A percentile compares a stretch with the other conserved stretches of the same genome.
Evolutionary conservation across 2,888 invertebrate genomes (phyloP).

Genomic region (Nomada goodeniana): DNA sequence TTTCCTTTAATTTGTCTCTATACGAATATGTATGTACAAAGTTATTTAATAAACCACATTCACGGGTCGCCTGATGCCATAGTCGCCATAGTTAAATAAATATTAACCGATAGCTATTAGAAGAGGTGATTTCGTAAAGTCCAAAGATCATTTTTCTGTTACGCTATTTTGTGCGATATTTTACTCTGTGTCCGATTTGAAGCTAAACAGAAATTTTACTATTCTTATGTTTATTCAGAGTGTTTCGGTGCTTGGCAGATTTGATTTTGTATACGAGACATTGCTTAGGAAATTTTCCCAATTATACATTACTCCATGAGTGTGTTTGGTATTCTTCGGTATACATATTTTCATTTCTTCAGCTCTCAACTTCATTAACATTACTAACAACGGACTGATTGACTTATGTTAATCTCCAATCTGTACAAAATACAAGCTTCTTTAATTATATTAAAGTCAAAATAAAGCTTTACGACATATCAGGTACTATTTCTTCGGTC

Average conservation of each 20-base stretch:
- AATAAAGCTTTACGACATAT: conserved; percentile 63
- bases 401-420: conserved; percentile 25
- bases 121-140: conserved; percentile 26
- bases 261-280: conserved; percentile 25
- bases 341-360: conserved; percentile 12
- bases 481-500: conserved; percentile 57
- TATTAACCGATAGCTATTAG: conserved; percentile 22
- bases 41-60: conserved; percentile 41
- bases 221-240: background rate
- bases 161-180: background rate
- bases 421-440: conserved; percentile 46
- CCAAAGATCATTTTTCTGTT: conserved; percentile 44
- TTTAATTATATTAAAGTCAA: conserved; percentile 46
- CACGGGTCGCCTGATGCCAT: conserved; percentile 15
- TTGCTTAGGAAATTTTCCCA: conserved; percentile 8
- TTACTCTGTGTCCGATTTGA: conserved; percentile 4
- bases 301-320: background rate
- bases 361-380: background rate
- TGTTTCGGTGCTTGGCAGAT: background rate
- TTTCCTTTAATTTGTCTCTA: conserved; percentile 41
- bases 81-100: conserved; percentile 38
- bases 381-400: conserved; percentile 9
- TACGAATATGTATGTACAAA: conserved; percentile 51
- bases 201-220: background rate
- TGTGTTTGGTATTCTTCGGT: conserved; percentile 9